Evolutionary conservation across 2,797 vertebrate species (phyloP), one percentile per base, ranked within the genome.

Genomic region (Phrynocephalus vlangalii): DNA sequence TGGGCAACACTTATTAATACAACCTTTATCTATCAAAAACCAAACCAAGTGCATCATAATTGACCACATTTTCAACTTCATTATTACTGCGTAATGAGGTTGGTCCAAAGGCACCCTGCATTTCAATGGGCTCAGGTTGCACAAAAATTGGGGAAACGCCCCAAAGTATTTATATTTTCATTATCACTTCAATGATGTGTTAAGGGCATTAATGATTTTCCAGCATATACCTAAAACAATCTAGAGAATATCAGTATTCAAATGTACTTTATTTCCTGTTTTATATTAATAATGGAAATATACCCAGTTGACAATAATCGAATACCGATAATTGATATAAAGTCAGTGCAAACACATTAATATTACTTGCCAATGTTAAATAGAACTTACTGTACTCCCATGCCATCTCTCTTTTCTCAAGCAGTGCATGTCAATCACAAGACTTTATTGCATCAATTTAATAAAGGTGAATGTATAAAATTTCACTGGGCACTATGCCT

Each of bases 371-470:
- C 63, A 50, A 75, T 63, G 38, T 5, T 83, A 86, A 38, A 15
- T 26, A 38, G 38, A 68, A 72, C 82, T 56, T 11, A 92, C 33
- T 0, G 28, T 2, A 88, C 15, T n/a, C 33, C 79, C 85, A 92
- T 78, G 28, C 26, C 26, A 88, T 60, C 81, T 86, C 66, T 1
- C 2, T 88, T 88, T 67, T 81, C 30, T 81, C 79, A 83, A 1
- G 8, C 6, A 0, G 88, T 79, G 1, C 33, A 56, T 88, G 18
- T 68, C 83, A 90, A 16, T 88, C 84, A 63, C 1, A 52, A 87
- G 67, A 70, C 38, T 18, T 33, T 22, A 73, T 66, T 30, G 56
- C 5, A 63, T 48, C 78, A 67, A n/a, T 79, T 80, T 79, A 60
- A 80, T 52, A 22, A 20, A 44, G 28, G 9, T 73, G 30, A 22